Conservation (phyloP, 2,888 invertebrate genomes). For the Melikaiella ostensackeni region DNA sequence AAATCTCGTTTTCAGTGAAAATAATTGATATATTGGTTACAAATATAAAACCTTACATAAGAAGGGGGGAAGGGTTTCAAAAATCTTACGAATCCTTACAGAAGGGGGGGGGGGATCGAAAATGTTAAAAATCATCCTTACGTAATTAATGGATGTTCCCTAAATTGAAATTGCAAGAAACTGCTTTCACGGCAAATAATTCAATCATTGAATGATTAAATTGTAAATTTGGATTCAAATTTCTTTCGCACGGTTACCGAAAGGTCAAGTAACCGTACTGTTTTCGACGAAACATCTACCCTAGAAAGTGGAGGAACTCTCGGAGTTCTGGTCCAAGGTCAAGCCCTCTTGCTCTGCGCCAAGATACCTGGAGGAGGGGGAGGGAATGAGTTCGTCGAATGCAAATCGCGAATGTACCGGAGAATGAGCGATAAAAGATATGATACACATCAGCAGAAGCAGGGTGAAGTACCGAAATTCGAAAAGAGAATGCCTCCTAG, state of each 20-base stretch:
- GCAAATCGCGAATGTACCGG: slow-evolving; percentile 49
- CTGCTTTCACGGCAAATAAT: not conserved
- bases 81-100: too few relatives aligned
- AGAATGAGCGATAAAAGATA: slow-evolving; percentile 31
- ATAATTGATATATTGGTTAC: too few relatives aligned
- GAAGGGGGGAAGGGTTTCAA: too few relatives aligned
- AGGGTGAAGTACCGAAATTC: slow-evolving; percentile 31
- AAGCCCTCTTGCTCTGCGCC: slow-evolving; percentile 50
- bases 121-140: too few relatives aligned
- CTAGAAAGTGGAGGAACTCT: slow-evolving; percentile 50
- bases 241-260: slow-evolving; percentile 37
- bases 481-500: slow-evolving; percentile 31
- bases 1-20: too few relatives aligned
- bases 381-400: slow-evolving; percentile 55
- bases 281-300: slow-evolving; percentile 48
- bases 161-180: not conserved
- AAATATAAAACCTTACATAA: too few relatives aligned
- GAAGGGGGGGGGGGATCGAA: too few relatives aligned
- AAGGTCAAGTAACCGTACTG: slow-evolving; percentile 44
- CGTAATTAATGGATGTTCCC: too few relatives aligned
- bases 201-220: slow-evolving; percentile 1
- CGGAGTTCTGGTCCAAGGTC: slow-evolving; percentile 54
- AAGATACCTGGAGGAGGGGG: slow-evolving; percentile 46
- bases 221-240: slow-evolving; percentile 29
- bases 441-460: slow-evolving; percentile 32